A percentile compares a stretch with the other conserved stretches of the same genome.
Conservation (phyloP, 1,140 invertebrate genomes). For the Diprion similis region DNA sequence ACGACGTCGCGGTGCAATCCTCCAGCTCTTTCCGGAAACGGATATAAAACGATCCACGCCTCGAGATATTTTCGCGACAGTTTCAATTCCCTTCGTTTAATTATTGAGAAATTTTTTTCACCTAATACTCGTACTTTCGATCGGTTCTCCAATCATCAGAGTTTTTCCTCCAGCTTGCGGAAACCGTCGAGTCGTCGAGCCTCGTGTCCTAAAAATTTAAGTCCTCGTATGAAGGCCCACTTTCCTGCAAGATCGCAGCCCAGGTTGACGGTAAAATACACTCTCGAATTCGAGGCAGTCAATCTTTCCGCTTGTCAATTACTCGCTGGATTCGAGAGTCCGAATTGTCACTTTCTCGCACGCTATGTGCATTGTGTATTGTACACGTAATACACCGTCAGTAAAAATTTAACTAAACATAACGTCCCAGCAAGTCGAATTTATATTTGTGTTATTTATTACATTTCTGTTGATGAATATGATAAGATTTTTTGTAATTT, state of each 20-base stretch:
- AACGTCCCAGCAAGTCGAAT: too few species aligned
- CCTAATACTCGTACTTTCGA: background rate
- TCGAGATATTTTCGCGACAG: slow-evolving; percentile 30
- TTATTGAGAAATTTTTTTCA: slow-evolving; percentile 13
- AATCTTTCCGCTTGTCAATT: background rate
- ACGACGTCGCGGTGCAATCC: slow-evolving; percentile 34
- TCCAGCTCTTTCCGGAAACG: slow-evolving; percentile 34
- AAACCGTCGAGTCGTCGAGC: too few species aligned
- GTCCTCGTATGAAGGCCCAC: background rate
- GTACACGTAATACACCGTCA: too few species aligned
- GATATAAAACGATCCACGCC: slow-evolving; percentile 23
- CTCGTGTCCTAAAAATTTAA: background rate
- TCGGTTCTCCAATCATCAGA: too few species aligned
- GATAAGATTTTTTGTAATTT: too few species aligned
- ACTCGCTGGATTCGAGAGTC: too few species aligned
- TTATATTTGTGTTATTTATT: too few species aligned
- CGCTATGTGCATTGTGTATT: too few species aligned
- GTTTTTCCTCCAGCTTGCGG: too few species aligned
- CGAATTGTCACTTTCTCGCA: too few species aligned
- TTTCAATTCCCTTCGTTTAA: slow-evolving; percentile 21
- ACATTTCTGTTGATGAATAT: too few species aligned
- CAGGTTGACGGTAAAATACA: background rate
- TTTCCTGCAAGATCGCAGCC: background rate
- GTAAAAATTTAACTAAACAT: too few species aligned
- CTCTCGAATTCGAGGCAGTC: background rate